Conservation (phyloP, 2,113 vertebrate species). For the Lycocorax pyrrhopterus region DNA sequence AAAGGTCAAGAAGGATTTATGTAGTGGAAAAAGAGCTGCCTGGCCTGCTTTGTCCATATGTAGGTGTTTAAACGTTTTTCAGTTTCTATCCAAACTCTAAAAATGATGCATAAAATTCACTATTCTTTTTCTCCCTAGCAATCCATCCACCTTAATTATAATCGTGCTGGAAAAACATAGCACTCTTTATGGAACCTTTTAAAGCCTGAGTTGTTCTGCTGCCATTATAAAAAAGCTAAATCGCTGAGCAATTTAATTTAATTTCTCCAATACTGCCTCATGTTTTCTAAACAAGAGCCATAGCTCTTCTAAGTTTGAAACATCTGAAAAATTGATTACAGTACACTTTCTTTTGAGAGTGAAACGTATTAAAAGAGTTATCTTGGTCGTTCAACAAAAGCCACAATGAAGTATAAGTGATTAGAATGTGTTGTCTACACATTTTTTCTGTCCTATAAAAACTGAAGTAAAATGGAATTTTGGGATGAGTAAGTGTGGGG, state of each 20-base stretch:
- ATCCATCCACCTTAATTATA: constrained; percentile 57
- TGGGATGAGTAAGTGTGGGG: neutral
- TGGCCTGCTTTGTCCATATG: neutral
- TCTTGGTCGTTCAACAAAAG: neutral
- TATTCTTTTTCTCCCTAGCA: neutral
- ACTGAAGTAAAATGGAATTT: neutral
- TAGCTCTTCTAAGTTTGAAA: neutral
- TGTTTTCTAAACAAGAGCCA: constrained; percentile 53
- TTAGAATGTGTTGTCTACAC: neutral
- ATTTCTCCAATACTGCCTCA: constrained; percentile 26
- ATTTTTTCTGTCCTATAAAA: neutral
- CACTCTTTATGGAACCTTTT: neutral
- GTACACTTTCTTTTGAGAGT: constrained; percentile 8
- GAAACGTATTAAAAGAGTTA: neutral
- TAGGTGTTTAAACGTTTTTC: neutral
- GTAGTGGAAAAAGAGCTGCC: neutral
- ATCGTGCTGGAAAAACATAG: neutral
- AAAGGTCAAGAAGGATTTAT: neutral
- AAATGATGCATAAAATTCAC: constrained; percentile 2
- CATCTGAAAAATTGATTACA: constrained; percentile 39
- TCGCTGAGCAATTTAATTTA: constrained; percentile 55
- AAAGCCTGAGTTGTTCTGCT: constrained; percentile 37
- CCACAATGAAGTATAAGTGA: neutral
- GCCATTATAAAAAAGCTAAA: constrained; percentile 49
- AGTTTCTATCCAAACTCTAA: neutral